Evolutionary conservation across 92 coral and sea anemone species (phyloP).

Genomic region (Epizoanthus stellaris): DNA sequence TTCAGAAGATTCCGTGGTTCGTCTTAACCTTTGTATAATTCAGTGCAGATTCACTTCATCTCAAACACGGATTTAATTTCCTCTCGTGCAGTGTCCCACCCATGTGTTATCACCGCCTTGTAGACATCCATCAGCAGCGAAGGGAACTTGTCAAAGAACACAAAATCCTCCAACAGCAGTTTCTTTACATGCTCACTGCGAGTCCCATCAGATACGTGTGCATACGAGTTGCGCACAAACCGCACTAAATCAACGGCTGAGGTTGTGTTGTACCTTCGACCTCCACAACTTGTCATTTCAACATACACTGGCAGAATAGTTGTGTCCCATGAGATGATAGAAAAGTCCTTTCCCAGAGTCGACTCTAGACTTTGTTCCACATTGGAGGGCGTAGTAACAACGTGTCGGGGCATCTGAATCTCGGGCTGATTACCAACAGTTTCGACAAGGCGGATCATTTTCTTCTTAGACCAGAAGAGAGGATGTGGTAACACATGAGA

Average conservation of each 20-base stretch:
- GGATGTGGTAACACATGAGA: slow-evolving; percentile 48
- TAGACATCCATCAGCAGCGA: slow-evolving; percentile 62
- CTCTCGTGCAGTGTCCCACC: slow-evolving; percentile 43
- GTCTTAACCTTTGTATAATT: too few relatives aligned
- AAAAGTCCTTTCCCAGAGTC: neutral
- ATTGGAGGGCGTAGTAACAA: neutral
- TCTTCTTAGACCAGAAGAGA: slow-evolving; percentile 53
- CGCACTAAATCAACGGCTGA: slow-evolving; percentile 63
- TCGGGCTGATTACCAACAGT: slow-evolving; percentile 64
- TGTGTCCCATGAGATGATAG: slow-evolving; percentile 5
- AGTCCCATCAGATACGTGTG: slow-evolving; percentile 47
- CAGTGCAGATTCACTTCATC: neutral
- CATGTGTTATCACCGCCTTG: slow-evolving; percentile 44
- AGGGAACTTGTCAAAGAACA: slow-evolving; percentile 58
- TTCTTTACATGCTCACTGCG: slow-evolving; percentile 28
- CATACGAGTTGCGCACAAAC: slow-evolving; percentile 55
- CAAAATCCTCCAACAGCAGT: slow-evolving; percentile 29
- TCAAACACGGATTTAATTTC: slow-evolving; percentile 17
- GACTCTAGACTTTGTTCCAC: slow-evolving; percentile 32
- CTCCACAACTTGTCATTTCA: slow-evolving; percentile 34
- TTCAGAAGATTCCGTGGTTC: too few relatives aligned
- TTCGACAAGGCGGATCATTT: slow-evolving; percentile 37
- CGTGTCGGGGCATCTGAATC: slow-evolving; percentile 6
- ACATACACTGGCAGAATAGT: slow-evolving; percentile 15
- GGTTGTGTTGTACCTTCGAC: slow-evolving; percentile 42